These are phyloP conservation scores for Palythoa grandiflora DNA, from an alignment of 92 coral and sea anemone genomes.

Conservation along the genomic window DNA sequence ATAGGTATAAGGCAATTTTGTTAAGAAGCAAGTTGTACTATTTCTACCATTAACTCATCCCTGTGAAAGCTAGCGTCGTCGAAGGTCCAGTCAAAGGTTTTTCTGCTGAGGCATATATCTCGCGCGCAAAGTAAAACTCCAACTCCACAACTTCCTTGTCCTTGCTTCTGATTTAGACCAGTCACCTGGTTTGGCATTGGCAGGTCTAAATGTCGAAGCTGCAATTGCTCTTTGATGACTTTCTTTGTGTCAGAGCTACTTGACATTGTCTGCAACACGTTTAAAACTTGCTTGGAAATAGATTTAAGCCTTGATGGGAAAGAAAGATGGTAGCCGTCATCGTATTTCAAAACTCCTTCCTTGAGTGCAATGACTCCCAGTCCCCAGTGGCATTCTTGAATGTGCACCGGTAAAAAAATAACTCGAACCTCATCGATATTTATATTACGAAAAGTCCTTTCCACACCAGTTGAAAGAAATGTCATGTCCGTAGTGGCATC, in stretches of 20 bases:
- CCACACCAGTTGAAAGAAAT: not conserved
- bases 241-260: not conserved
- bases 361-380: constrained; percentile 47
- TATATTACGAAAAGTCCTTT: too few relatives aligned
- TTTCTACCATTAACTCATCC: constrained; percentile 48
- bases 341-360: constrained; percentile 45
- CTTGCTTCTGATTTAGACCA: not conserved
- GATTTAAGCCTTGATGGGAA: constrained; percentile 11
- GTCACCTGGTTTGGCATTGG: constrained; percentile 56
- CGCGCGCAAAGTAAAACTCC: constrained; percentile 30
- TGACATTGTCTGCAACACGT: not conserved
- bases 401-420: constrained; percentile 39
- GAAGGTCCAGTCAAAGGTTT: not conserved
- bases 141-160: constrained; percentile 60
- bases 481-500: not conserved
- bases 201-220: constrained; percentile 14
- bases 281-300: not conserved
- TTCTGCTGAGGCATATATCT: constrained; percentile 34
- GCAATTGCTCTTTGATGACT: constrained; percentile 20
- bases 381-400: constrained; percentile 58
- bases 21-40: constrained; percentile 14
- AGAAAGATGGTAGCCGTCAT: constrained; percentile 50
- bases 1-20: too few relatives aligned
- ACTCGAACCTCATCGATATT: not conserved
- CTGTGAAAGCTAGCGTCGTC: constrained; percentile 36